Evolutionary conservation across 2,113 vertebrate genomes (phyloP), one percentile per base, ranked within the genome.

Genomic region (Syrmaticus mikado): DNA sequence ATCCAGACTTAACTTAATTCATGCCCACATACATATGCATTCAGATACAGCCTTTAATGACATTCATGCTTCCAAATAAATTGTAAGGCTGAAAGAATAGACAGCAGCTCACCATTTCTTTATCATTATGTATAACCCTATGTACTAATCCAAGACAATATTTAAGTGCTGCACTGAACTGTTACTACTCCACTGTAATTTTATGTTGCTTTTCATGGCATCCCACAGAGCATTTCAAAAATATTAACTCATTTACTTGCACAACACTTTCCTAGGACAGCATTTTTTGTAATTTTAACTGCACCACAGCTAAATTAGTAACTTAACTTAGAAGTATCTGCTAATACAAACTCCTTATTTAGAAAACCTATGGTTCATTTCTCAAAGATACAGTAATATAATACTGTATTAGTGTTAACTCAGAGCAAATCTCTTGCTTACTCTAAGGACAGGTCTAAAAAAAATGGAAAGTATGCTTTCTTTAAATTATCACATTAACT

Each of bases 1-100:
- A 95, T 82, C 78, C 93, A 93, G 86, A 87, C 76, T 93, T 87
- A 88, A 93, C 91, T 96, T 94, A 94, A 96, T 93, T 92, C 80
- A 89, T 88, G 57, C 78, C 55, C 68, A 78, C 86, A 93, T 91
- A 52, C 78, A 94, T 87, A 84, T 74, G 85, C 82, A 94, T 94
- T 92, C 85, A 89, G 81, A 94, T 46, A 30, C 43, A 79, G 72
- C n/a, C 81, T 96, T 95, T 96, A 95, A 90, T 93, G 86, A 93
- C 89, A 57, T 92, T 94, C 81, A 82, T 91, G 83, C 65, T 93
- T 80, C 57, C 86, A 93, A 71, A 91, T 76, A 36, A 85, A 34
- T 66, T 82, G 67, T 41, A 52, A 89, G 67, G 87, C 85, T 90
- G 61, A 88, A 58, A 81, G 67, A 86, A 85, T 2, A 46, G 88